A percentile compares a stretch with the other conserved stretches of the same genome.
Evolutionary conservation across 2,113 vertebrate genomes (phyloP).

Genomic region (Tenrec ecaudatus): DNA sequence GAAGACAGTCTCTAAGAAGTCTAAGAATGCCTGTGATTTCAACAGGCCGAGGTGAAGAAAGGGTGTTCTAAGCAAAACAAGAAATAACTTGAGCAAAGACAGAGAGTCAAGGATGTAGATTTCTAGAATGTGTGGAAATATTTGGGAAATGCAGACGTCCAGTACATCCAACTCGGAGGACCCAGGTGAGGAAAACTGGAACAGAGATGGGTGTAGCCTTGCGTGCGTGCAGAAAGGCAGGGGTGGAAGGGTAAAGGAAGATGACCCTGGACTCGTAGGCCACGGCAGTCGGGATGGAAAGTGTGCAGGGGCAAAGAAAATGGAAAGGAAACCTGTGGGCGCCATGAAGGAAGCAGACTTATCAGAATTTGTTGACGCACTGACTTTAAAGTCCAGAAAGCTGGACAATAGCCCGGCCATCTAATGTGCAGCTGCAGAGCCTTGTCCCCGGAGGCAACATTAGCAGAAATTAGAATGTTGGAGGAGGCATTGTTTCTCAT

Average conservation of each 20-base stretch:
- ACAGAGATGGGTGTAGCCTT: neutral
- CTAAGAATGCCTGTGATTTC: slow-evolving; percentile 2
- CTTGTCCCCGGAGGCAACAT: neutral
- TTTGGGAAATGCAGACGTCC: neutral
- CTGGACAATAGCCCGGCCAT: neutral
- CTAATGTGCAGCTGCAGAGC: neutral
- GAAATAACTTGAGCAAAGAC: slow-evolving; percentile 15
- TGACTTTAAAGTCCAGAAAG: slow-evolving; percentile 6
- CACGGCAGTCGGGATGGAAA: neutral
- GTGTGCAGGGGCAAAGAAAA: neutral
- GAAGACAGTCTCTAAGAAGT: neutral
- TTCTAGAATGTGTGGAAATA: neutral
- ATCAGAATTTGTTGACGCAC: neutral
- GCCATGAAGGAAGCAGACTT: neutral
- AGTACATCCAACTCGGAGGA: neutral
- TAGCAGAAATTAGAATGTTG: neutral
- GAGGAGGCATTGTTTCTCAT: neutral
- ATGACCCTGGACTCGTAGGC: neutral
- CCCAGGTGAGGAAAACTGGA: neutral
- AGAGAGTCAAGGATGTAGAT: neutral
- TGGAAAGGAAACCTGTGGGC: neutral
- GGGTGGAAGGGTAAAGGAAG: neutral
- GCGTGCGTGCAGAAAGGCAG: neutral
- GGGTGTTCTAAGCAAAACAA: neutral
- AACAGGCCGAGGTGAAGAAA: neutral